These are phyloP conservation scores for Pseudopipra pipra DNA, from an alignment of 2,113 vertebrate species.

Conservation along the genomic window DNA sequence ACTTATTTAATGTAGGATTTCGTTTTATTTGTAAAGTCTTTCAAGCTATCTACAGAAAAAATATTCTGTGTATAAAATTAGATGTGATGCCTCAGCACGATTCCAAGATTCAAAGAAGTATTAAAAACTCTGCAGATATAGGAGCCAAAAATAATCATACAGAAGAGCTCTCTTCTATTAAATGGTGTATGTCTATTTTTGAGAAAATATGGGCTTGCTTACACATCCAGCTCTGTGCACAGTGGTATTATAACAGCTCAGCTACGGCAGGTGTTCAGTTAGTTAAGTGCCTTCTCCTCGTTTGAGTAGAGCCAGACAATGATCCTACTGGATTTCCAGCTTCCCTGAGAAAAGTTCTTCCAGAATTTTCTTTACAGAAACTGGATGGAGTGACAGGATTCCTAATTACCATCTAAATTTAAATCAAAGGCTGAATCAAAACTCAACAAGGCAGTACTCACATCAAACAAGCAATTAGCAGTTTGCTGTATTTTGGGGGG, in stretches of 20 bases:
- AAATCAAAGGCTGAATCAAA: neutral
- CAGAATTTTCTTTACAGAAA: neutral
- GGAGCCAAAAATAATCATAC: neutral
- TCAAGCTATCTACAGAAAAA: neutral
- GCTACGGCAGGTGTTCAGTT: rapidly evolving
- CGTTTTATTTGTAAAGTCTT: neutral
- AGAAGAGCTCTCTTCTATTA: neutral
- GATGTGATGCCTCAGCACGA: neutral
- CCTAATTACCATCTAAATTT: neutral
- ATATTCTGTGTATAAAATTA: neutral
- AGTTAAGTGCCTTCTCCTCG: neutral
- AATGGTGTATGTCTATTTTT: neutral
- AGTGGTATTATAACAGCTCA: neutral
- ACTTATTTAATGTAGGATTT: neutral
- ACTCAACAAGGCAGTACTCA: neutral
- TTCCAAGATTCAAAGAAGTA: neutral
- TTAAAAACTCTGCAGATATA: neutral
- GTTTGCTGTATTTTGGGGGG: neutral
- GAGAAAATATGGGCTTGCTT: neutral
- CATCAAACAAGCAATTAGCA: neutral
- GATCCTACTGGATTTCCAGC: neutral
- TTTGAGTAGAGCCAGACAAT: neutral
- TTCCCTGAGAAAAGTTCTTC: neutral
- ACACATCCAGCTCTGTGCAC: neutral
- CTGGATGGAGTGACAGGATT: neutral